phyloP scores from a whole-genome alignment of 2,113 vertebrate species.

The Tricholaema leucomelas region DNA sequence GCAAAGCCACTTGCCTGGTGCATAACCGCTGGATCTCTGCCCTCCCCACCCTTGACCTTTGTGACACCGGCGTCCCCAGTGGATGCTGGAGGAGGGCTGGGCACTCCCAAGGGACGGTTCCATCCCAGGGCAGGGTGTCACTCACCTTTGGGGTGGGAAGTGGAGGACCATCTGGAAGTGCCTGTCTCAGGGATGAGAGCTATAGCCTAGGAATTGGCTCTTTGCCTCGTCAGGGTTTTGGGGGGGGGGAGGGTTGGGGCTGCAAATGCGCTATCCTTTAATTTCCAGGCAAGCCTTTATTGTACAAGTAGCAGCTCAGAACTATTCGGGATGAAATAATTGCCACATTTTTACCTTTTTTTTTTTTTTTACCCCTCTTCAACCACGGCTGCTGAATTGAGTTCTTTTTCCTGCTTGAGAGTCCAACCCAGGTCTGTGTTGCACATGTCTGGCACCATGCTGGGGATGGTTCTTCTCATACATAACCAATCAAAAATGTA shows the following conservation, averaged over 20 bases:
- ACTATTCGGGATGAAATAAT: conserved; percentile 64
- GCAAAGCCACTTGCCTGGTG: conserved; percentile 16
- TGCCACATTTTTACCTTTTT: conserved; percentile 35
- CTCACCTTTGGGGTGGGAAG: background rate
- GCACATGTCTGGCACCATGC: conserved; percentile 75
- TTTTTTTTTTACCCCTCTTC: background rate
- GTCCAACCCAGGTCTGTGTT: conserved; percentile 67
- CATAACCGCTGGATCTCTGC: background rate
- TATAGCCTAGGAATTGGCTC: conserved; percentile 41
- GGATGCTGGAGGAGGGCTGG: background rate
- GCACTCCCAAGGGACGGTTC: background rate
- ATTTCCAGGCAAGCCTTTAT: conserved; percentile 56
- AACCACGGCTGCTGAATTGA: conserved; percentile 24
- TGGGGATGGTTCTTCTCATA: conserved; percentile 75
- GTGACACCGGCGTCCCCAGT: background rate
- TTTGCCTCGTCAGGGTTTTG: background rate
- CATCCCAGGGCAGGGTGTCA: background rate
- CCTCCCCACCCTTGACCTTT: fast-evolving
- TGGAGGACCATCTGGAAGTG: background rate
- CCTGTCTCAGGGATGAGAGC: background rate
- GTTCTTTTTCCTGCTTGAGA: conserved; percentile 61
- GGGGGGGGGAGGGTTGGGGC: background rate
- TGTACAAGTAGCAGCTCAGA: conserved; percentile 51
- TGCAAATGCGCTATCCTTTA: background rate
- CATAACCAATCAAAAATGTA: conserved; percentile 79